These are phyloP conservation scores for Prolemur simus DNA, from an alignment of 2,113 vertebrate genomes.

Conservation along the genomic window DNA sequence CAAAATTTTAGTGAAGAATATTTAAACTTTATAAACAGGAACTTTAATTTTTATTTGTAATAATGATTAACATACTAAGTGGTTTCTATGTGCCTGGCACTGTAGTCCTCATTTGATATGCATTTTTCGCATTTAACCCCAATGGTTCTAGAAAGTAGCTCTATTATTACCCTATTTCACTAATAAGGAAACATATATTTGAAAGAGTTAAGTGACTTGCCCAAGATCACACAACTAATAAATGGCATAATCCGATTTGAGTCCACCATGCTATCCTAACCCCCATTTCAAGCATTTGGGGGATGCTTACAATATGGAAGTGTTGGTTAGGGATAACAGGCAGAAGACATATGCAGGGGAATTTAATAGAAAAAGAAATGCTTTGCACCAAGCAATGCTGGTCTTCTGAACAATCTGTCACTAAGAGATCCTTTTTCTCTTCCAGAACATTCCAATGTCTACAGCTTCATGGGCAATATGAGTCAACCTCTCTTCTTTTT, in stretches of 20 bases:
- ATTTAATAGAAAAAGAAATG: background rate
- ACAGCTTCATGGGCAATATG: background rate
- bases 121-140: conserved; percentile 1
- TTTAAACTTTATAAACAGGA: background rate
- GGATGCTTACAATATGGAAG: background rate
- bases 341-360: background rate
- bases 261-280: background rate
- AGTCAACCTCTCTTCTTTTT: background rate
- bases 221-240: background rate
- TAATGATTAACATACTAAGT: background rate
- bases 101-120: background rate
- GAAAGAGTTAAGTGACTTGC: background rate
- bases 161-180: background rate
- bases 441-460: background rate
- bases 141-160: background rate
- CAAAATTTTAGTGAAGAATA: background rate
- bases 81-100: background rate
- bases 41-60: background rate
- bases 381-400: background rate
- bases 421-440: background rate
- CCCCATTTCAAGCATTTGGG: background rate
- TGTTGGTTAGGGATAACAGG: background rate
- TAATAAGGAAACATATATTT: background rate
- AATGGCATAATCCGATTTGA: background rate
- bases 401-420: background rate